Evolutionary conservation across 2,888 invertebrate species (phyloP), one percentile per base, ranked within the genome.

Genomic region (Drosophila crucigera): DNA sequence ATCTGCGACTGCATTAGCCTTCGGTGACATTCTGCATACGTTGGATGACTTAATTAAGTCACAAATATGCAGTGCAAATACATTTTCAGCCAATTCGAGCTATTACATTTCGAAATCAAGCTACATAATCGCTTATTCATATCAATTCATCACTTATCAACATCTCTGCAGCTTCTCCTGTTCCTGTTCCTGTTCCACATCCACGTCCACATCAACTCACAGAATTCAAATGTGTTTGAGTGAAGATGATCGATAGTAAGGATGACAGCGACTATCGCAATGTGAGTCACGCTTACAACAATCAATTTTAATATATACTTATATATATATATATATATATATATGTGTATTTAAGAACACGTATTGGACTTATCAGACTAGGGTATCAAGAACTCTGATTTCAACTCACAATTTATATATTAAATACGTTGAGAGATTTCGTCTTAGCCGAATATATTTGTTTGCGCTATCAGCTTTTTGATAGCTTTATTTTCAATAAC

Each of bases 11-110:
- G 1, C 10, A 9, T 25, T 39, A 37, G 16, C 41, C 28, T 25
- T 47, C 25, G 22, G 31, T 33, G 49, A 37, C 43, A 35, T 16
- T 22, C 41, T 39, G 25, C 33, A 31, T 43, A 41, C 30, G 71
- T 69, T 71, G 66, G 33, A 63, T 69, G 67, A 84, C 87, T 83
- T 76, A 73, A 88, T 79, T 83, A 70, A 61, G 62, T 65, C 63
- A 62, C 62, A 68, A 59, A 63, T 68, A 64, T 76, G 74, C 67
- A 52, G 62, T 61, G 55, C 70, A 64, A 73, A 67, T 68, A 52
- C 31, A 64, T 67, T 68, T 58, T 43, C 2, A 43, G 59, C 49
- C 56, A 50, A 41, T 69, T 35, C 16, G 3, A 58, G 37, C 70
- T 22, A 55, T 59, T 47, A 59, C 37, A 54, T 41, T 66, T 58